phyloP scores from a whole-genome alignment of 2,888 invertebrate species.

The Caenorhabditis wallacei region DNA sequence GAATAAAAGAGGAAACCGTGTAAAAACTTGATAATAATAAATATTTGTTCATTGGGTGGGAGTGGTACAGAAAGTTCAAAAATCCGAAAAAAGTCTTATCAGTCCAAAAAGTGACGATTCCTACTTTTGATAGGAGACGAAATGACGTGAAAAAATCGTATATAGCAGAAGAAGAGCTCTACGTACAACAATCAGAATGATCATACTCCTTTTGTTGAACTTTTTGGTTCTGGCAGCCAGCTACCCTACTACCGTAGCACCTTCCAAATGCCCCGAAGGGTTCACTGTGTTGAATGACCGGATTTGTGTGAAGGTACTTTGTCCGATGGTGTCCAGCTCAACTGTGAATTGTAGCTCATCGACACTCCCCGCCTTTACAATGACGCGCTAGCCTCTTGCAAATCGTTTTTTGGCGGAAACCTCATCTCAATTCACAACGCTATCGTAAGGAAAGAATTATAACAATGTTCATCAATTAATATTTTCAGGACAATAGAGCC shows the following conservation, averaged over 20 bases:
- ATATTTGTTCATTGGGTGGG: too few relatives aligned
- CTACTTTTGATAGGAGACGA: too few relatives aligned
- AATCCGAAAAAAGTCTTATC: too few relatives aligned
- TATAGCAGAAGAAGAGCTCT: too few relatives aligned
- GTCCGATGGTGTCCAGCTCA: background rate
- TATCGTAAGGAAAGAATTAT: background rate
- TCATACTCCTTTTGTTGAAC: background rate
- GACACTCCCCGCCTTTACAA: background rate
- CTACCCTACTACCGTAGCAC: background rate
- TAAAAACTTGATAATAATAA: too few relatives aligned
- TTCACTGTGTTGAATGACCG: background rate
- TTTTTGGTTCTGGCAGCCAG: too few relatives aligned
- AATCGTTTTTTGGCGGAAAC: background rate
- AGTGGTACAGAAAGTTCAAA: too few relatives aligned
- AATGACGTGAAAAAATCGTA: too few relatives aligned
- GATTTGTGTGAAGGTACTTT: conserved; percentile 2
- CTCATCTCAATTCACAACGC: conserved; percentile 1
- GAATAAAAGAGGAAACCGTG: too few relatives aligned
- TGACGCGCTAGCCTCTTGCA: background rate
- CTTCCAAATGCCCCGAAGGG: background rate
- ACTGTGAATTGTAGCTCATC: background rate
- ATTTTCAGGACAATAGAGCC: background rate
- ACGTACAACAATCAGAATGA: background rate
- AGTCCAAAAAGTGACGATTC: too few relatives aligned
- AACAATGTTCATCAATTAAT: background rate